A percentile compares a stretch with the other conserved stretches of the same genome.
Conservation (phyloP, 2,113 vertebrate genomes). For the Dunckerocampus dactyliophorus region DNA sequence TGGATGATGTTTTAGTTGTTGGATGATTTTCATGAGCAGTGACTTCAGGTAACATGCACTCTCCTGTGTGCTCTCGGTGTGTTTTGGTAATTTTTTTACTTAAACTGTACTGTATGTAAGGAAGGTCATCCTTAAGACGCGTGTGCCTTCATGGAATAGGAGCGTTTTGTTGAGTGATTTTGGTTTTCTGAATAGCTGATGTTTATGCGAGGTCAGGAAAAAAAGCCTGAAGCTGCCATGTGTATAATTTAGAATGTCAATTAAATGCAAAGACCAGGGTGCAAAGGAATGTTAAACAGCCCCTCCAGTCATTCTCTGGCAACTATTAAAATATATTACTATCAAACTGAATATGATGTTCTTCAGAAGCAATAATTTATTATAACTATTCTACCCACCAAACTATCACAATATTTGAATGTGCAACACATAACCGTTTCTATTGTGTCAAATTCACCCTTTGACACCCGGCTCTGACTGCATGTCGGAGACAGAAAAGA, state of each 20-base stretch:
- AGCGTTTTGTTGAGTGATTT: neutral
- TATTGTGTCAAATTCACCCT: too few relatives aligned
- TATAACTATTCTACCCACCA: neutral
- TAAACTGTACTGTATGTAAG: neutral
- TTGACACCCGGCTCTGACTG: too few relatives aligned
- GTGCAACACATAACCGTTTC: too few relatives aligned
- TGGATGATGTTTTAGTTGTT: too few relatives aligned
- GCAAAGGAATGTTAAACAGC: conserved; percentile 5
- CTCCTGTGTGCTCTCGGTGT: too few relatives aligned
- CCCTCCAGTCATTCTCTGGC: neutral
- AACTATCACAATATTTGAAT: neutral
- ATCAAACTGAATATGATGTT: neutral
- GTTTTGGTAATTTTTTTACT: too few relatives aligned
- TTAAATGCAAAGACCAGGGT: conserved; percentile 22
- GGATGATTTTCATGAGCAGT: too few relatives aligned
- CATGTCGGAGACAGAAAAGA: too few relatives aligned
- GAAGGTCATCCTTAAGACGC: neutral
- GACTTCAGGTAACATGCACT: too few relatives aligned
- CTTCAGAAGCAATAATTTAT: neutral
- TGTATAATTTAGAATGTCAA: conserved; percentile 45
- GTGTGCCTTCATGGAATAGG: neutral
- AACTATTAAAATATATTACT: neutral
- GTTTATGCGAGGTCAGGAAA: conserved; percentile 10
- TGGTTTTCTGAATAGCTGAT: conserved; percentile 19
- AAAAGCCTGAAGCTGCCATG: conserved; percentile 18